Conservation (phyloP, 2,113 vertebrate species). For the Otocyon megalotis region DNA sequence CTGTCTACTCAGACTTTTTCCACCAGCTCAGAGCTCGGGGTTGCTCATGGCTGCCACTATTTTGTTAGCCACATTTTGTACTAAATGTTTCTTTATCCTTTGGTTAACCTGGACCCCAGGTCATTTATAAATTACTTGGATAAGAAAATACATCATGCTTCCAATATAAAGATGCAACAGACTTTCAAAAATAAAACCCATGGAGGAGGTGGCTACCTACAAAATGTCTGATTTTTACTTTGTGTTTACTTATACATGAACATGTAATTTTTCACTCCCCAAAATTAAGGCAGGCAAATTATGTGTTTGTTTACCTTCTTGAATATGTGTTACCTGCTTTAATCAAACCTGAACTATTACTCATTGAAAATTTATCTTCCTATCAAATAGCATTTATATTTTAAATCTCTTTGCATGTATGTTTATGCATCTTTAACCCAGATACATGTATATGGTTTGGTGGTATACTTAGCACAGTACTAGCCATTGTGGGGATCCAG, state of each 20-base stretch:
- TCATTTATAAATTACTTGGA: neutral
- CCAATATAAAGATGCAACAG: neutral
- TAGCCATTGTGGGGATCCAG: neutral
- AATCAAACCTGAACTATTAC: neutral
- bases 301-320: neutral
- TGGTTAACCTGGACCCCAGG: neutral
- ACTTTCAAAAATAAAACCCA: neutral
- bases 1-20: neutral
- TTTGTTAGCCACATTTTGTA: neutral
- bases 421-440: neutral
- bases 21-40: neutral
- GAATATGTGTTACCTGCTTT: neutral
- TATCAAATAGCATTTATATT: neutral
- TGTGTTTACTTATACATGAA: neutral
- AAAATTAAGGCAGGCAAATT: neutral
- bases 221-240: neutral
- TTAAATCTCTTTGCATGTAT: neutral
- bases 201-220: neutral
- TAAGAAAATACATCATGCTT: neutral
- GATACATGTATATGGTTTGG: neutral
- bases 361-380: conserved; percentile 5
- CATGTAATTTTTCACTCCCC: neutral
- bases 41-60: neutral
- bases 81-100: neutral
- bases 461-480: neutral